Percentiles rank a stretch among this genome's conserved stretches.
Evolutionary conservation across 2,888 invertebrate species (phyloP).

Genomic region (Scrobipalpa atriplicella): DNA sequence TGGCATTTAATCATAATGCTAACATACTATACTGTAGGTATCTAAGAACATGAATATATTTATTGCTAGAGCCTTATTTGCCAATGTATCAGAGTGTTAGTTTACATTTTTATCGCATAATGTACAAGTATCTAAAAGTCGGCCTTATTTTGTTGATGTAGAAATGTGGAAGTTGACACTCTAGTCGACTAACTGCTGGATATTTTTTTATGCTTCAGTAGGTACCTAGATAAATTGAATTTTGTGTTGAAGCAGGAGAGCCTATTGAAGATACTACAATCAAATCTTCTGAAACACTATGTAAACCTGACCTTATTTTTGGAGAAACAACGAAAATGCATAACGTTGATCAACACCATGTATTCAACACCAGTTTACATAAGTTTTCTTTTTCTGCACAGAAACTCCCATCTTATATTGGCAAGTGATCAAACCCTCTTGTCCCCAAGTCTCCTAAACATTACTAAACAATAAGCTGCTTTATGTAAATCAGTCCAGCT

Average conservation of each 20-base stretch:
- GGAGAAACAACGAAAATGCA: too few relatives aligned
- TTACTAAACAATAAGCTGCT: neutral
- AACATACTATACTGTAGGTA: neutral
- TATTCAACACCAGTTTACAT: too few relatives aligned
- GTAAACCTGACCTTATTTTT: too few relatives aligned
- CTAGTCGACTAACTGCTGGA: neutral
- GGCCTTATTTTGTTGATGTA: neutral
- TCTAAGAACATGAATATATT: neutral
- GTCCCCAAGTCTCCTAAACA: neutral
- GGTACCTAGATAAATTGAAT: too few relatives aligned
- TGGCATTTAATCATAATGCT: neutral
- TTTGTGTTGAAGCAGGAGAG: too few relatives aligned
- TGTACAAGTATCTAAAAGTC: neutral
- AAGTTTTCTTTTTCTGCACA: too few relatives aligned
- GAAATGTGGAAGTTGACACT: neutral
- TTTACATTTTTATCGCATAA: neutral
- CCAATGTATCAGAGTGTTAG: neutral
- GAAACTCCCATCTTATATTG: neutral
- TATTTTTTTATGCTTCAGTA: too few relatives aligned
- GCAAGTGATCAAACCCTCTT: neutral
- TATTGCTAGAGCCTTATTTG: neutral
- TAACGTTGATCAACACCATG: too few relatives aligned
- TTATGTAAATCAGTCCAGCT: constrained; percentile 9
- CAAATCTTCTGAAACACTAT: too few relatives aligned
- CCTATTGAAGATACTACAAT: too few relatives aligned